Evolutionary conservation across 2,797 vertebrate genomes (phyloP).

Genomic region (Pseudopleuronectes americanus): DNA sequence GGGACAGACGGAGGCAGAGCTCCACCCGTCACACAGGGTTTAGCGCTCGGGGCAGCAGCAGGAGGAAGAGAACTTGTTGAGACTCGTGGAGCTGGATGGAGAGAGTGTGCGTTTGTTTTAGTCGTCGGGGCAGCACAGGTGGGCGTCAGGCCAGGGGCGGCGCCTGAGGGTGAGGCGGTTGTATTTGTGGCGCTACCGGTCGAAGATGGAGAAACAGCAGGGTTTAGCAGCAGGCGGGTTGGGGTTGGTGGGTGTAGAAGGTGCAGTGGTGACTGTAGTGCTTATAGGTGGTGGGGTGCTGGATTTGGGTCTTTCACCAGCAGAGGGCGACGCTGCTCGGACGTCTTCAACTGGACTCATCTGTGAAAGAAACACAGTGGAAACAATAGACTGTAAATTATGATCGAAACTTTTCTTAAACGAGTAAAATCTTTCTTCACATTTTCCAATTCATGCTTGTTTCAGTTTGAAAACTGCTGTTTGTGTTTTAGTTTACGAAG

Average conservation of each 20-base stretch:
- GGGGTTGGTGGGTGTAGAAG: neutral
- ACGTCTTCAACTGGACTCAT: slow-evolving; percentile 58
- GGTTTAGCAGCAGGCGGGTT: neutral
- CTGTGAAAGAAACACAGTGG: slow-evolving; percentile 17
- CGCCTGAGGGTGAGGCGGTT: neutral
- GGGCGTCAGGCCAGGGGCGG: neutral
- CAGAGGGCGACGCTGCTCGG: slow-evolving; percentile 30
- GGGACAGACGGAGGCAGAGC: slow-evolving; percentile 11
- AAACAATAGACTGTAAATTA: neutral
- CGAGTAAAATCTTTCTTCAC: too few relatives aligned
- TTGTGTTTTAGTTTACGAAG: neutral
- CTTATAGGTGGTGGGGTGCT: slow-evolving; percentile 28
- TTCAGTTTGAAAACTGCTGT: neutral
- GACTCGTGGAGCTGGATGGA: slow-evolving; percentile 2
- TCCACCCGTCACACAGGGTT: neutral
- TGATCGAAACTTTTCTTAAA: too few relatives aligned
- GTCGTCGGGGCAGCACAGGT: neutral
- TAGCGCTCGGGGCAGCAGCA: neutral
- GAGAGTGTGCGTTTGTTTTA: slow-evolving; percentile 19
- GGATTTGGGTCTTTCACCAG: slow-evolving; percentile 30
- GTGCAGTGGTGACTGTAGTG: neutral
- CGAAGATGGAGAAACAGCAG: neutral
- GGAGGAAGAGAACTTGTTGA: slow-evolving; percentile 1
- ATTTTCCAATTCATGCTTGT: neutral
- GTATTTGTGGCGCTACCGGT: neutral